These are phyloP conservation scores for cattle (Bos taurus) DNA, from an alignment of 2,113 vertebrate species.

Conservation along the genomic window ARS-UCD2.0 NC_037335.1:98598501-98599000, in stretches of 20 bases:
- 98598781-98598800: not conserved
- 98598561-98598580: not conserved
- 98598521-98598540: not conserved
- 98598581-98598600: not conserved
- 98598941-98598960: not conserved
- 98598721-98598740: not conserved
- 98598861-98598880: not conserved
- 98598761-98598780: not conserved
- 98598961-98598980: slow-evolving; percentile 14
- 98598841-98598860: not conserved
- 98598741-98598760: not conserved
- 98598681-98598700: not conserved
- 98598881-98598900: not conserved
- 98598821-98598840: not conserved
- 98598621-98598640: not conserved
- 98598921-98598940: not conserved
- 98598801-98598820: not conserved
- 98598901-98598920: not conserved
- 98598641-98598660: not conserved
- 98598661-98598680: not conserved
- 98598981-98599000: not conserved
- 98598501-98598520: not conserved
- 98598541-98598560: not conserved
- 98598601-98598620: not conserved
- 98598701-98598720: not conserved